Base-by-base conservation (phyloP, 2,888 invertebrate species). In the Drosophila leonis region DNA sequence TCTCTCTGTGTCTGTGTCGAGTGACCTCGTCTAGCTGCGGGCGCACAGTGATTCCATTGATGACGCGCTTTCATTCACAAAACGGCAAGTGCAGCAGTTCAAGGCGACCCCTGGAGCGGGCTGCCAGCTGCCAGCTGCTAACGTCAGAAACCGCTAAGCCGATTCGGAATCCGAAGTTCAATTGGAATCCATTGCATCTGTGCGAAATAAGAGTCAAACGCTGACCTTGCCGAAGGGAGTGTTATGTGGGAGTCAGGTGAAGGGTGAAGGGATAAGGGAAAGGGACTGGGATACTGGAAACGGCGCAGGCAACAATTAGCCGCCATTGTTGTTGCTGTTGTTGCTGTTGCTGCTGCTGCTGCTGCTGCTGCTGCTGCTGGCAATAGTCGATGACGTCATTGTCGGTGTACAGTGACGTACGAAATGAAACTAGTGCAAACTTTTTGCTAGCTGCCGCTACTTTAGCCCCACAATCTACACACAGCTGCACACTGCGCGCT, bases 21-120 rank as follows among this genome's bases (percentile, higher is more conserved):
- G 24, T n/a, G 49, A 49, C 49, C 49, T 33, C 49, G 49, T 33
- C 49, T 49, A 49, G 49, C 49, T 49, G 31, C 18, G 49, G 49
- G 49, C 20, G 49, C 49, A 49, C 49, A 20, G 33, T 9, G 24
- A 31, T 49, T 48, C 65, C 70, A 87, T 87, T 78, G 82, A 82
- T 82, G 82, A 82, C 85, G 85, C 72, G 65, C 33, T 75, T 88
- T 90, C 90, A 86, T 86, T 86, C 88, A 86, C 78, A 86, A 89
- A 90, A 82, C 71, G 71, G 69, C 66, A 68, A 61, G 42, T 64
- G 76, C 66, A 69, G 51, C 54, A 69, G 63, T 73, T 75, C 88
- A 89, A 84, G 82, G 84, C 61, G 42, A 20, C 35, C n/a, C 27
- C 13, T 13, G 42, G 35, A 35, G 20, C 46, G 46, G 42, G 27